Conservation (phyloP, 1,140 invertebrate species). For the Latrodectus geometricus region DNA sequence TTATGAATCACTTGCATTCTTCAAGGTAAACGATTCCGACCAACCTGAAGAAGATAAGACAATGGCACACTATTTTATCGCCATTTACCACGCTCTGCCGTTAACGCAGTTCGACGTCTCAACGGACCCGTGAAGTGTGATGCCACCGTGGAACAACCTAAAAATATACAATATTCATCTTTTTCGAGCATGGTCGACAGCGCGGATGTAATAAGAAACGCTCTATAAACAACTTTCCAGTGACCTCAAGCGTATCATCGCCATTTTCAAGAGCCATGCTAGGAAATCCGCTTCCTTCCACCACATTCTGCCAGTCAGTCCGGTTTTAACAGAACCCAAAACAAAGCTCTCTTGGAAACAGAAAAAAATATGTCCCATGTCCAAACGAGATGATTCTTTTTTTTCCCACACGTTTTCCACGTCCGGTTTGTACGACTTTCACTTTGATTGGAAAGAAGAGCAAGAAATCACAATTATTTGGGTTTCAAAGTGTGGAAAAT, state of each 20-base stretch:
- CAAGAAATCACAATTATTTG: no score
- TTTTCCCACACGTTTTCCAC: no score
- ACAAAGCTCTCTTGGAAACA: background rate
- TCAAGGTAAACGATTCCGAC: no score
- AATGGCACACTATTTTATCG: no score
- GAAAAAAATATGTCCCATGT: background rate
- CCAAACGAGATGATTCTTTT: no score
- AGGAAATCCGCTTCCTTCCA: background rate
- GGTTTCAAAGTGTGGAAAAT: no score
- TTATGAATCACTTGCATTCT: no score
- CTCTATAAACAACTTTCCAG: conserved; percentile 21
- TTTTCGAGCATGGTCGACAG: conserved; percentile 7
- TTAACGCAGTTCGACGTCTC: background rate
- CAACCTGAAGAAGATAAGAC: no score
- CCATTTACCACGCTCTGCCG: conserved; percentile 8
- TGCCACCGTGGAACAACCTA: no score
- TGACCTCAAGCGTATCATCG: background rate
- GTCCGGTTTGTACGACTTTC: no score
- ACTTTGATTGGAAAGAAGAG: no score
- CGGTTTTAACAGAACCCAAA: conserved; percentile 1
- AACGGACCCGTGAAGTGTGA: no score
- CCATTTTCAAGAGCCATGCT: background rate
- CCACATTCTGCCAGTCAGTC: background rate
- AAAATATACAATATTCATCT: conserved; percentile 12
- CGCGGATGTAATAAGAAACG: conserved; percentile 16